phyloP scores from a whole-genome alignment of 35 echinoderm and acorn worm species.

The Ophiothrix spiculata region DNA sequence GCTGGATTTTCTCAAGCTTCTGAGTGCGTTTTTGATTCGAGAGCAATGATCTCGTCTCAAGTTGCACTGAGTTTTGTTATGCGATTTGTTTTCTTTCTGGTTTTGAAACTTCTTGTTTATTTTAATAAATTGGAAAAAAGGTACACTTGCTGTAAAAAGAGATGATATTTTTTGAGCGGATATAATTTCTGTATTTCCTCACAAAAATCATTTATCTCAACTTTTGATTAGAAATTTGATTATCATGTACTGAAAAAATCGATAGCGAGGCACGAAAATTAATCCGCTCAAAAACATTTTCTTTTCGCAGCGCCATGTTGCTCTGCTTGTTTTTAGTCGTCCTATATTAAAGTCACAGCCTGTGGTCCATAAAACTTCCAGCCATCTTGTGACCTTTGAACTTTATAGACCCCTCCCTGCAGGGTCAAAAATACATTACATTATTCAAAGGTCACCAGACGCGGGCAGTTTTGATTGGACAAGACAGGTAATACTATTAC shows the following conservation, averaged over 20 bases:
- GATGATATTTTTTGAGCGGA: no score
- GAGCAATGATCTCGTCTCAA: no score
- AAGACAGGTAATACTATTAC: not conserved
- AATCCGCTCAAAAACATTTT: no score
- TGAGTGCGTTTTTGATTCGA: no score
- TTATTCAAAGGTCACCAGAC: slow-evolving; percentile 1
- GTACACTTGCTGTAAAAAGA: no score
- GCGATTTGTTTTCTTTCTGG: not conserved
- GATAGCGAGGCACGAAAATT: no score
- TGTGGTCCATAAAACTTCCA: not conserved
- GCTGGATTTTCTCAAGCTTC: no score
- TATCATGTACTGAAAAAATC: no score
- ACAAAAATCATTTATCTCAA: no score
- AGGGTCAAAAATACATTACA: not conserved
- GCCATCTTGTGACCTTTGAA: not conserved
- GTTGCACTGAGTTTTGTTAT: slow-evolving; percentile 8
- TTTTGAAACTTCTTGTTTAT: not conserved
- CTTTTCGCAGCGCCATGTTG: no score
- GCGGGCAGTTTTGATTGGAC: not conserved
- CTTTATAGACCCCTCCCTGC: not conserved
- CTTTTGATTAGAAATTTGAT: no score
- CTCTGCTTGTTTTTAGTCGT: slow-evolving; percentile 3
- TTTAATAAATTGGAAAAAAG: slow-evolving; percentile 2
- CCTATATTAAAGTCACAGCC: not conserved
- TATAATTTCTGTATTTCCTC: no score